phyloP scores from a whole-genome alignment of 2,113 vertebrate species.

The Athene noctua region DNA sequence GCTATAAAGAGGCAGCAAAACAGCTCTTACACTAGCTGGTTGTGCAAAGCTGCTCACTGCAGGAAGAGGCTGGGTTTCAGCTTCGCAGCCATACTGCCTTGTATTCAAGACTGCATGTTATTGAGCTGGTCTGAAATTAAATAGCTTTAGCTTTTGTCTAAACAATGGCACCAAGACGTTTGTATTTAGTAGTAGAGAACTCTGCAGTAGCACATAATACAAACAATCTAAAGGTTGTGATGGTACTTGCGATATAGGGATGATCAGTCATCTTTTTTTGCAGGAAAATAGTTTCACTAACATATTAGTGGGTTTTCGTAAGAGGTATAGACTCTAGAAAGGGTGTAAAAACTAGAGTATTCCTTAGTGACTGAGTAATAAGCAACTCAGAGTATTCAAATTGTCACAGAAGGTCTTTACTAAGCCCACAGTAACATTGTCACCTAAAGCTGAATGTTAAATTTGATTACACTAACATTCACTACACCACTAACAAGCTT shows the following conservation, averaged over 20 bases:
- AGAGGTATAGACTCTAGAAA: background rate
- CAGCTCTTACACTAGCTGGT: background rate
- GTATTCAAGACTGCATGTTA: background rate
- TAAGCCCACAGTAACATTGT: background rate
- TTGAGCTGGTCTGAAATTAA: background rate
- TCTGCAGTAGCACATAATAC: background rate
- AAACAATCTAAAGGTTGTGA: background rate
- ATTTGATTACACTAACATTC: conserved; percentile 36
- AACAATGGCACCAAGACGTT: background rate
- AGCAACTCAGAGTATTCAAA: background rate
- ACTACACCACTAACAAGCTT: background rate
- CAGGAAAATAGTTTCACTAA: background rate
- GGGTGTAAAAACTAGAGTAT: background rate
- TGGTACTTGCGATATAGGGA: background rate
- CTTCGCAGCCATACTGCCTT: background rate
- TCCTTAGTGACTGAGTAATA: background rate
- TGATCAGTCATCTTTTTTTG: background rate
- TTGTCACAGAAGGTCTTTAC: background rate
- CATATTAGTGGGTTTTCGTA: background rate
- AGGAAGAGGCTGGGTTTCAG: background rate
- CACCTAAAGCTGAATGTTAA: conserved; percentile 1
- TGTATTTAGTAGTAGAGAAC: background rate
- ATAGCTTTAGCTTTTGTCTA: background rate
- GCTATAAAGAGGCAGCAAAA: background rate
- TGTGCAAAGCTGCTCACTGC: background rate